Base-by-base conservation (phyloP, 1,140 invertebrate genomes). In the Protaetia brevitarsis region DNA sequence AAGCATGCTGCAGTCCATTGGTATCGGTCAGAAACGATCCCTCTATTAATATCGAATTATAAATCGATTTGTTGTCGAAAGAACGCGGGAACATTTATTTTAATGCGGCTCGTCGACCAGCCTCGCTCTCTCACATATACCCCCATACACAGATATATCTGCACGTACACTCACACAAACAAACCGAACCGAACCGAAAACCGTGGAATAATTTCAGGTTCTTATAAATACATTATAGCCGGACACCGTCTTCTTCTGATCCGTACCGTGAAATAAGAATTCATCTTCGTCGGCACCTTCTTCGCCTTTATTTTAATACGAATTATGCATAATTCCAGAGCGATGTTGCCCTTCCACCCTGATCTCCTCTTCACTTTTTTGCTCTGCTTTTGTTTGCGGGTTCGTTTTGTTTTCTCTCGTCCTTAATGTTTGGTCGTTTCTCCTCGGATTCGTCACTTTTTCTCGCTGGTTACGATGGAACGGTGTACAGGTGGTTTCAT, bases 11-110 rank as follows among this genome's bases (percentile, higher is more conserved):
- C 31, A 34, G 41, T 51, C 41, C 16, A 51, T 19, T 23, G 41
- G 41, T 51, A 51, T 51, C 41, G 41, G 41, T 23, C 41, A 21
- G 41, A 51, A 23, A 51, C 41, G 41, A 51, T 51, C 41, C 41
- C 41, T 23, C 26, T 51, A 51, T 51, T 51, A 51, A 51, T 51
- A 51, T 51, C 41, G 41, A 51, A 51, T 51, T 51, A 51, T 51
- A 51, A 51, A 51, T 51, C 41, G 41, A 51, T 51, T 51, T 51
- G 41, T 51, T 51, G 41, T 51, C 26, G 41, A 19, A 51, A 51
- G 26, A 51, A 19, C 16, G 41, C 41, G 26, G 41, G 41, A 51
- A 51, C 41, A 51, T 51, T 51, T 51, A 51, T 51, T 51, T 51
- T 51, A 51, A 51, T 51, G 41, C 41, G 41, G 41, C 41, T 23